A percentile compares a stretch with the other conserved stretches of the same genome.
Evolutionary conservation across 2,888 invertebrate species (phyloP).

Genomic region (Caenorhabditis sinica): DNA sequence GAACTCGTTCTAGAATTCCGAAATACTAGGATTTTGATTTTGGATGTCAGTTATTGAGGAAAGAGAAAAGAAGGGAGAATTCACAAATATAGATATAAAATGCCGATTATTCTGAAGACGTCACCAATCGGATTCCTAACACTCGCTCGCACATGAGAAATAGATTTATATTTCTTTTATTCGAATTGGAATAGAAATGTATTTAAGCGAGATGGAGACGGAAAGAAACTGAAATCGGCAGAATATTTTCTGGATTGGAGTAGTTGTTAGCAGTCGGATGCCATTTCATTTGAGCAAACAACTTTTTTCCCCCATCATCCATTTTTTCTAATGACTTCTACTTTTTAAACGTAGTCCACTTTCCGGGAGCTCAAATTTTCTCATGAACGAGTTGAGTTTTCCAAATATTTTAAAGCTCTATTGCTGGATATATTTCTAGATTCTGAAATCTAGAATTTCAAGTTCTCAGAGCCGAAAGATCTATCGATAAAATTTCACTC

Average conservation of each 20-base stretch:
- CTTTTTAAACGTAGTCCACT: background rate
- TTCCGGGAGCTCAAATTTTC: background rate
- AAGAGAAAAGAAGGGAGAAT: too few relatives aligned
- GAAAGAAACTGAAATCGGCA: background rate
- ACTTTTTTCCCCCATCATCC: slow-evolving; percentile 16
- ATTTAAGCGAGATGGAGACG: background rate
- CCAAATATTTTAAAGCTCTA: background rate
- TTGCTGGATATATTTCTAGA: background rate
- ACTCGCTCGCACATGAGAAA: slow-evolving; percentile 13
- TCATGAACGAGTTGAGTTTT: background rate
- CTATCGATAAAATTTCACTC: slow-evolving; percentile 4
- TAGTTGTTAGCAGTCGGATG: background rate
- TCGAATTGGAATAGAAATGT: slow-evolving; percentile 20
- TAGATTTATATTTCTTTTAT: slow-evolving; percentile 10
- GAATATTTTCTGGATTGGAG: background rate
- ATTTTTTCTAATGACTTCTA: slow-evolving; percentile 1
- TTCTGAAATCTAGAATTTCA: background rate
- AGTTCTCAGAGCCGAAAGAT: background rate
- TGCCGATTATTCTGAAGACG: slow-evolving; percentile 28
- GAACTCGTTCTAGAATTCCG: slow-evolving; percentile 3
- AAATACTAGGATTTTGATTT: background rate
- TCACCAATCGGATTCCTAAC: slow-evolving; percentile 26
- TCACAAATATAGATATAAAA: background rate
- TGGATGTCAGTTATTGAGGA: background rate
- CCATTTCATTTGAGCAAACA: slow-evolving; percentile 23